Conservation (phyloP, 2,888 invertebrate species). For the Mechanitis mazaeus region DNA sequence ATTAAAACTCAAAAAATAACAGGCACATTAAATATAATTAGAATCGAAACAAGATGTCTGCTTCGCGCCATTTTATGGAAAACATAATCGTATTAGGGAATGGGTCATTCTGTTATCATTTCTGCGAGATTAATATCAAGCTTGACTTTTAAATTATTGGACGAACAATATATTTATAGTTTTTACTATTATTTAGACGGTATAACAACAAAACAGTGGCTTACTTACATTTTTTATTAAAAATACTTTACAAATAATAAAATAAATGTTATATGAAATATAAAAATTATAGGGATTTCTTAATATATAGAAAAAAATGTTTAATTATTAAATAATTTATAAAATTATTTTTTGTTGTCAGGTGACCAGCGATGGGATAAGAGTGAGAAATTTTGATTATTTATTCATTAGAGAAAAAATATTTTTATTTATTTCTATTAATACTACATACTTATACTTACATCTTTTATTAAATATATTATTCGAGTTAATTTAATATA, state of each 20-base stretch:
- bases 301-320: not conserved
- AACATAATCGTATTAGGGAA: constrained; percentile 26
- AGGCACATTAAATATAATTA: constrained; percentile 73
- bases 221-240: no score
- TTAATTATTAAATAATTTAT: constrained; percentile 3
- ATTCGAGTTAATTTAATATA: not conserved
- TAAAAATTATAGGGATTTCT: not conserved
- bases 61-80: constrained; percentile 43
- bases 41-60: constrained; percentile 70
- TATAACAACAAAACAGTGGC: no score
- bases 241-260: no score
- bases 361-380: constrained; percentile 31
- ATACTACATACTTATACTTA: not conserved
- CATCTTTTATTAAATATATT: not conserved
- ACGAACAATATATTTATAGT: constrained; percentile 6
- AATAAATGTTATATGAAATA: no score
- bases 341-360: constrained; percentile 29
- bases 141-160: constrained; percentile 8
- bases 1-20: constrained; percentile 75
- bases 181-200: not conserved
- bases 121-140: constrained; percentile 18
- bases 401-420: constrained; percentile 9
- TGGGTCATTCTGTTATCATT: constrained; percentile 24
- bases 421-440: not conserved
- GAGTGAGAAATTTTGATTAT: constrained; percentile 29